phyloP scores from a whole-genome alignment of 2,797 vertebrate species.

The Pangasius macronema region DNA sequence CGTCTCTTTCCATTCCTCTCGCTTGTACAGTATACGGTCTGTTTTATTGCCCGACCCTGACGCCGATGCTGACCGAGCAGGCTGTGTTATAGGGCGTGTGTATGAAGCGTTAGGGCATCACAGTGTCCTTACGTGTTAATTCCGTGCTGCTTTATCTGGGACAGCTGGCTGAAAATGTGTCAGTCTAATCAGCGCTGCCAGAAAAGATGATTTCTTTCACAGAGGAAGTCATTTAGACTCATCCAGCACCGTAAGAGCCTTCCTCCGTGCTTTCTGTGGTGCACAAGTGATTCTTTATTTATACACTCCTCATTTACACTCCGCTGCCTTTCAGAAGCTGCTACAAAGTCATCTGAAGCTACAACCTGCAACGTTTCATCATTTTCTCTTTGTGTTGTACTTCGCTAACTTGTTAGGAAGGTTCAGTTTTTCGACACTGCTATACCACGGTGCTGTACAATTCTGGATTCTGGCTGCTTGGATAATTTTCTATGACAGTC shows the following conservation, averaged over 20 bases:
- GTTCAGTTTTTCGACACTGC: not conserved
- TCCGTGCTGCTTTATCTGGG: slow-evolving; percentile 18
- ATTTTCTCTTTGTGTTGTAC: not conserved
- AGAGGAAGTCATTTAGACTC: slow-evolving; percentile 27
- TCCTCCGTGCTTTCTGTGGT: slow-evolving; percentile 2
- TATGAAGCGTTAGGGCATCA: not conserved
- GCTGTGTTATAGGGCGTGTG: not conserved
- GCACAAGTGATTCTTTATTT: slow-evolving; percentile 22
- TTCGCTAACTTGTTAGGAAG: not conserved
- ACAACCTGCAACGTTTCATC: not conserved
- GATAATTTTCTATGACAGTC: not conserved
- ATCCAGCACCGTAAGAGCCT: not conserved
- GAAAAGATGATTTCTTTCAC: slow-evolving; percentile 24
- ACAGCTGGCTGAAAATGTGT: slow-evolving; percentile 35
- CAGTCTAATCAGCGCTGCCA: slow-evolving; percentile 26
- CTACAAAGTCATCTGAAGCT: not conserved
- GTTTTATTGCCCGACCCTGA: slow-evolving; percentile 1
- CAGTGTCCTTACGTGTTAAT: not conserved
- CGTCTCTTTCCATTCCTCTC: not conserved
- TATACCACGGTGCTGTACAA: not conserved
- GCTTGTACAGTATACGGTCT: not conserved
- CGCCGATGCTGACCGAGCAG: not conserved
- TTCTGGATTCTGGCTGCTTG: not conserved
- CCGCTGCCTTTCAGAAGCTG: not conserved
- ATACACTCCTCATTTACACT: slow-evolving; percentile 11